Percentiles rank a stretch among this genome's conserved stretches.
Conservation (phyloP, 2,888 invertebrate genomes). For the Pogonocherus hispidulus region DNA sequence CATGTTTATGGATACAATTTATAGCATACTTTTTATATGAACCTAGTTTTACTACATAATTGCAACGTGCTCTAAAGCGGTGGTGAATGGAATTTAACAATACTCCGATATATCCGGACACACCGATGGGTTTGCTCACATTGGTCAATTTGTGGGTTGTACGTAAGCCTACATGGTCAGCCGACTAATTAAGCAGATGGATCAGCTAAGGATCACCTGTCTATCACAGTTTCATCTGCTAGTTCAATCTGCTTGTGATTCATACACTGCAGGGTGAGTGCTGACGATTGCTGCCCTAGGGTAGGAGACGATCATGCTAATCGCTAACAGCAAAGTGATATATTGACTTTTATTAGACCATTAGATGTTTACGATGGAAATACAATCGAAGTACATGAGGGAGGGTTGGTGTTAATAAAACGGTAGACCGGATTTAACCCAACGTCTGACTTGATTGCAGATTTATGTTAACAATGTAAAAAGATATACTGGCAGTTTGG, state of each 20-base stretch:
- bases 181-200: conserved; percentile 56
- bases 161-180: conserved; percentile 37
- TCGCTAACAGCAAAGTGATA: conserved; percentile 52
- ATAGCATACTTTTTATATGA: no score
- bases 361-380: conserved; percentile 51
- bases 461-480: conserved; percentile 31
- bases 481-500: neutral
- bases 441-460: conserved; percentile 44
- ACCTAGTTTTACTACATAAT: no score
- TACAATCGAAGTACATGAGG: conserved; percentile 35
- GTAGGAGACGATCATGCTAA: conserved; percentile 41
- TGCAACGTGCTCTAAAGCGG: no score
- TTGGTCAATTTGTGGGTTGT: conserved; percentile 36
- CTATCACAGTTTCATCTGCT: conserved; percentile 60
- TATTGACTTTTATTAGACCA: conserved; percentile 57
- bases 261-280: conserved; percentile 55
- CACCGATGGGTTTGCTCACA: conserved; percentile 18
- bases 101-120: neutral
- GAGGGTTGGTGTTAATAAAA: conserved; percentile 46
- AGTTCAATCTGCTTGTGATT: conserved; percentile 59
- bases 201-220: conserved; percentile 56
- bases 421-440: conserved; percentile 43
- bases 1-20: no score
- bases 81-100: neutral
- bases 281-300: conserved; percentile 37